Evolutionary conservation across 2,113 vertebrate genomes (phyloP).

Genomic region (Euleptes europaea): DNA sequence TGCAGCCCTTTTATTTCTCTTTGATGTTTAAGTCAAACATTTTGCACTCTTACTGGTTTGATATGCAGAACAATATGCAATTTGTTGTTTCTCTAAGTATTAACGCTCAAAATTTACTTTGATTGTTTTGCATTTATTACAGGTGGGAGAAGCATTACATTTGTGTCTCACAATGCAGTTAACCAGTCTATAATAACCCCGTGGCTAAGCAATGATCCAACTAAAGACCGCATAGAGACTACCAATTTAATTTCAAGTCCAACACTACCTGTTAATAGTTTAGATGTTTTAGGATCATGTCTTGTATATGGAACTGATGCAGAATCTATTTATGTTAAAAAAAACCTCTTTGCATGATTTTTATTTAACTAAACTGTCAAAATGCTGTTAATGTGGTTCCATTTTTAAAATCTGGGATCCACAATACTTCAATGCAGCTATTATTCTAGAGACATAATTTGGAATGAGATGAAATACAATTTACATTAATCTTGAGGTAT

Average conservation of each 20-base stretch:
- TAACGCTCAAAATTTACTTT: neutral
- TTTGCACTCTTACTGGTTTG: too few species aligned
- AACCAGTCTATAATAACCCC: conserved; percentile 84
- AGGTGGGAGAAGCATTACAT: conserved; percentile 88
- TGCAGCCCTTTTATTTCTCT: too few species aligned
- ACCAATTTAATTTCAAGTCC: conserved; percentile 91
- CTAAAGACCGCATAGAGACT: conserved; percentile 91
- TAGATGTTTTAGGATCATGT: conserved; percentile 92
- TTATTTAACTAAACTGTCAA: neutral
- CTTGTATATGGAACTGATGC: conserved; percentile 96
- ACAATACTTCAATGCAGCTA: neutral
- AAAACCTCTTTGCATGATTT: conserved; percentile 79
- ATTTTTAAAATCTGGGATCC: neutral
- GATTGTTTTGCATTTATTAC: neutral
- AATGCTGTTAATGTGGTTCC: neutral
- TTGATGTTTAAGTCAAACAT: neutral
- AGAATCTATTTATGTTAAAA: conserved; percentile 93
- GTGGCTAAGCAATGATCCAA: conserved; percentile 90
- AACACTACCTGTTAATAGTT: conserved; percentile 91
- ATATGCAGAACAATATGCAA: neutral
- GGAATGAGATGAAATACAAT: conserved; percentile 22
- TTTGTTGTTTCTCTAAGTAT: neutral
- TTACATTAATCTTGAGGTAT: neutral
- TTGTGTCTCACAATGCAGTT: conserved; percentile 80
- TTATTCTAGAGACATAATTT: conserved; percentile 4